Percentiles rank a stretch among this genome's conserved stretches.
Conservation (phyloP, 2,888 invertebrate genomes). For the Epinotia nisella region DNA sequence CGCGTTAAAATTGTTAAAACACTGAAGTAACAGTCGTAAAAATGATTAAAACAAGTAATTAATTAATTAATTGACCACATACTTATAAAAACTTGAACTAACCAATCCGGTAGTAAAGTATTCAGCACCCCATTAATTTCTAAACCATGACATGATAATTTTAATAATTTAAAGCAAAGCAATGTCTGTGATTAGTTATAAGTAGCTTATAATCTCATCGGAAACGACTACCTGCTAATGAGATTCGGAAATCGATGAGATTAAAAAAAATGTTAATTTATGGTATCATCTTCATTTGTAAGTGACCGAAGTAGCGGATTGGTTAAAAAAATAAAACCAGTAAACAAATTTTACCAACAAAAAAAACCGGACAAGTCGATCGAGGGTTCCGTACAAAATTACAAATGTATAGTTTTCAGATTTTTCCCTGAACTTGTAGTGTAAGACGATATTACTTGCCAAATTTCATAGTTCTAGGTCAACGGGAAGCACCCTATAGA, state of each 20-base stretch:
- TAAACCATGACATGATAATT: constrained; percentile 35
- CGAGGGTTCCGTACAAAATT: too few relatives aligned
- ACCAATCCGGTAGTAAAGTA: constrained; percentile 31
- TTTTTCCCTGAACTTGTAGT: too few relatives aligned
- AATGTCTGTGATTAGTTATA: constrained; percentile 1
- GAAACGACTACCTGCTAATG: constrained; percentile 35
- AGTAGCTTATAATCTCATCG: constrained; percentile 26
- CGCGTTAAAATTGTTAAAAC: background rate
- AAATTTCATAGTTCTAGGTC: too few relatives aligned
- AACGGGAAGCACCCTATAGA: too few relatives aligned
- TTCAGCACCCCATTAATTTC: constrained; percentile 30
- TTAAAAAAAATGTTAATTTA: constrained; percentile 19
- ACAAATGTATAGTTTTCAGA: too few relatives aligned
- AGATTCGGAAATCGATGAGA: constrained; percentile 24
- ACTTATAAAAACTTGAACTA: constrained; percentile 5
- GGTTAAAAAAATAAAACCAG: too few relatives aligned
- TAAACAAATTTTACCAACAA: background rate
- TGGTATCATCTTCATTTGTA: constrained; percentile 11
- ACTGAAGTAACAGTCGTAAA: background rate
- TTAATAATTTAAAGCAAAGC: constrained; percentile 14
- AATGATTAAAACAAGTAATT: background rate
- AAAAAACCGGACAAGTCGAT: too few relatives aligned
- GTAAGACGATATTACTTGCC: too few relatives aligned
- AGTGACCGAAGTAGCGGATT: background rate
- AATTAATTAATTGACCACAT: constrained; percentile 5